These are phyloP conservation scores for Ceratina calcarata DNA, from an alignment of 1,140 invertebrate genomes.

Conservation along the genomic window DNA sequence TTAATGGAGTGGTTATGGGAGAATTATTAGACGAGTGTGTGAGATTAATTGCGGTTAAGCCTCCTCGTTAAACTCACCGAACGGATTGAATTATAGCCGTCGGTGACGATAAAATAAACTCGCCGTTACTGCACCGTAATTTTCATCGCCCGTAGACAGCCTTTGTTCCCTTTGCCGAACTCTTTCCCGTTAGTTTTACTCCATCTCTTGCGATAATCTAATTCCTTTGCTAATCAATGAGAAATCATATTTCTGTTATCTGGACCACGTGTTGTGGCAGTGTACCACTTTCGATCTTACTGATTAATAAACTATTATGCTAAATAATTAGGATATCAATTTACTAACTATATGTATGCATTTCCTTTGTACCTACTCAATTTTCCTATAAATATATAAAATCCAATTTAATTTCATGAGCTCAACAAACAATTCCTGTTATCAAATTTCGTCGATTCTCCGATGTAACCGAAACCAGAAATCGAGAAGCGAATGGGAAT, in stretches of 20 bases:
- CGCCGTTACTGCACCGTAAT: conserved; percentile 55
- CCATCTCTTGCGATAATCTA: no score
- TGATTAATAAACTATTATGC: no score
- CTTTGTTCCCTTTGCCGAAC: background rate
- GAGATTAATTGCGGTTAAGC: conserved; percentile 65
- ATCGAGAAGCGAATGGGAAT: background rate
- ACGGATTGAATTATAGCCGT: conserved; percentile 62
- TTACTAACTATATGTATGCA: no score
- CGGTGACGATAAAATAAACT: conserved; percentile 59
- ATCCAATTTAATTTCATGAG: background rate
- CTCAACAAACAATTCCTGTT: background rate
- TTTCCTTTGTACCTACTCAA: no score
- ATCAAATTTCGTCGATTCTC: background rate
- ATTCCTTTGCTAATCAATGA: no score
- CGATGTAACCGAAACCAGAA: background rate
- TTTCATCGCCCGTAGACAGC: conserved; percentile 19
- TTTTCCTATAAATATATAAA: no score
- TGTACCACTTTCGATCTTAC: no score
- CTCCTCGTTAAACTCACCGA: conserved; percentile 61
- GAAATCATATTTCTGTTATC: no score
- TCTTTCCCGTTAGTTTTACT: background rate
- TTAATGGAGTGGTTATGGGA: conserved; percentile 66
- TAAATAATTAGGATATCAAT: no score
- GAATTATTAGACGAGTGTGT: conserved; percentile 62
- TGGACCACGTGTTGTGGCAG: no score